Conservation (phyloP, 2,113 vertebrate species). For the Carassius gibelio region DNA sequence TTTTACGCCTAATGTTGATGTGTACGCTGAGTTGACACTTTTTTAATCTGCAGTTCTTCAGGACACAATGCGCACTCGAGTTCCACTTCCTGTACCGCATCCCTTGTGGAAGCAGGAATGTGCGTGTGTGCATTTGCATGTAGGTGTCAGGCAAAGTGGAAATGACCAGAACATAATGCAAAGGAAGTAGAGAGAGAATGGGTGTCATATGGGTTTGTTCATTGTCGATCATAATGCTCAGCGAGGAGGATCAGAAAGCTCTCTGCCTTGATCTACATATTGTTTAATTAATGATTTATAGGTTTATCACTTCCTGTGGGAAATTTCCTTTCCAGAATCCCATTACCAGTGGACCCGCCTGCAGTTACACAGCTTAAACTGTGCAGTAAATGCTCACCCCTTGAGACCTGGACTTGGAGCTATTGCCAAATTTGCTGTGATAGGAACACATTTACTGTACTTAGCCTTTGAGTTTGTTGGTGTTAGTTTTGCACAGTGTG, state of each 20-base stretch:
- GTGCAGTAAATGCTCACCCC: conserved; percentile 2
- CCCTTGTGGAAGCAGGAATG: conserved; percentile 20
- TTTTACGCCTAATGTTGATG: conserved; percentile 34
- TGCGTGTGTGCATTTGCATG: not conserved
- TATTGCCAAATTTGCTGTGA: conserved; percentile 20
- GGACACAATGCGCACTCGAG: conserved; percentile 53
- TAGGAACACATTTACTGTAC: not conserved
- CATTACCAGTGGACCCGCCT: conserved; percentile 24
- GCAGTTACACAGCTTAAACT: conserved; percentile 17
- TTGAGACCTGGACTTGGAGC: not conserved
- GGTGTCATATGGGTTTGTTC: not conserved
- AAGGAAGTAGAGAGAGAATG: conserved; percentile 20
- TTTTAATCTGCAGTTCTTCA: conserved; percentile 47
- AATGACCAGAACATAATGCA: conserved; percentile 44
- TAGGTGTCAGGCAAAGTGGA: conserved; percentile 43
- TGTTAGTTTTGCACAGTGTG: not conserved
- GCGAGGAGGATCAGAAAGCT: not conserved
- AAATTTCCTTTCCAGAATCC: conserved; percentile 36
- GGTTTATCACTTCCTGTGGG: conserved; percentile 47
- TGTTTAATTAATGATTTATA: conserved; percentile 46
- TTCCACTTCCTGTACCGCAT: conserved; percentile 55
- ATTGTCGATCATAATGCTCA: not conserved
- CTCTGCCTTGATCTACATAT: conserved; percentile 38
- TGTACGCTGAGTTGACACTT: conserved; percentile 58
- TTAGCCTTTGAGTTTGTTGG: conserved; percentile 17